These are phyloP conservation scores for Corydoras sp. DNA, from an alignment of 2,113 vertebrate genomes.

Conservation along the genomic window DNA sequence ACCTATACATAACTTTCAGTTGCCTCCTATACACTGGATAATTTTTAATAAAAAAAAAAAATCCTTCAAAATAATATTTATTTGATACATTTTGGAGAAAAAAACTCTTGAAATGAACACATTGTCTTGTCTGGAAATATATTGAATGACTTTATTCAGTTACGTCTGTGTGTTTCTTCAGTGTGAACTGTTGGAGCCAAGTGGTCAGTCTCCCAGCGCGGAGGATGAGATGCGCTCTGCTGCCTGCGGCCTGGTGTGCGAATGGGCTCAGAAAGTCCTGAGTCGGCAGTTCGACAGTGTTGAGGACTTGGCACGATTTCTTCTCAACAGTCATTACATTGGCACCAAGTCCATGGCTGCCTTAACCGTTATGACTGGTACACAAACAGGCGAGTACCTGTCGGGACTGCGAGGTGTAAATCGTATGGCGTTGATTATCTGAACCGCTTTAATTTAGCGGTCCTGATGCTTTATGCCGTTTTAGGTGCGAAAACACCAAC, in stretches of 20 bases:
- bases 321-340: constrained; percentile 96
- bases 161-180: constrained; percentile 37
- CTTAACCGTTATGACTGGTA: constrained; percentile 84
- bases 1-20: too few relatives aligned
- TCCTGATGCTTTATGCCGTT: constrained; percentile 6
- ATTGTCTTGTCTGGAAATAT: too few relatives aligned
- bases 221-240: constrained; percentile 81
- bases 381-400: constrained; percentile 70
- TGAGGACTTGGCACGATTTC: constrained; percentile 80
- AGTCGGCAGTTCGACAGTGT: constrained; percentile 83
- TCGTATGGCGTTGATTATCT: too few relatives aligned
- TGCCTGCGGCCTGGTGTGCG: constrained; percentile 78
- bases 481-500: constrained; percentile 78
- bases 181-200: constrained; percentile 76
- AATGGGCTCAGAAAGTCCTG: constrained; percentile 95
- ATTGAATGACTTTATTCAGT: too few relatives aligned
- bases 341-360: constrained; percentile 96
- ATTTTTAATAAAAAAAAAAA: too few relatives aligned
- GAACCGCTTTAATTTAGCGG: not conserved
- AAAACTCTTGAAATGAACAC: too few relatives aligned
- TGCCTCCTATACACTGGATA: too few relatives aligned
- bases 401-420: too few relatives aligned
- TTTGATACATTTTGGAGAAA: too few relatives aligned
- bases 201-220: constrained; percentile 73
- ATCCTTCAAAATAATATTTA: too few relatives aligned